phyloP scores from a whole-genome alignment of 2,113 vertebrate species.

The Misgurnus mizolepis region DNA sequence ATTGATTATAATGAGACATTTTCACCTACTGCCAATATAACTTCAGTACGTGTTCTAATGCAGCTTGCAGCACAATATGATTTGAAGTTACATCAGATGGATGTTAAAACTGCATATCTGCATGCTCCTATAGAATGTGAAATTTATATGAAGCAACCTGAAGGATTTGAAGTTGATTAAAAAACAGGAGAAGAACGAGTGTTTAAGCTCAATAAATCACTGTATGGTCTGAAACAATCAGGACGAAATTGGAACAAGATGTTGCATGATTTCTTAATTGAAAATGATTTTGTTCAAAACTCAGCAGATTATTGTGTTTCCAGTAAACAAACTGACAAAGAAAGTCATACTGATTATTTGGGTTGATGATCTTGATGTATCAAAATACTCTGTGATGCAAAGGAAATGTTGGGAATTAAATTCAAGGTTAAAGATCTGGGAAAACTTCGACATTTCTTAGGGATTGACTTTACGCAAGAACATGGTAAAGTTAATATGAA shows the following conservation, averaged over 20 bases:
- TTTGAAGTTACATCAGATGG: background rate
- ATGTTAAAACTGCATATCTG: conserved; percentile 34
- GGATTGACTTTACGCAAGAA: background rate
- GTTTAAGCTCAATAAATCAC: no score
- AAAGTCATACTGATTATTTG: conserved; percentile 51
- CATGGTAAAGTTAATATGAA: conserved; percentile 16
- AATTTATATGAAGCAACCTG: conserved; percentile 14
- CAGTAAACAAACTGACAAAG: conserved; percentile 32
- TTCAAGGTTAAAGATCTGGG: conserved; percentile 54
- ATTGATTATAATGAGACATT: conserved; percentile 26
- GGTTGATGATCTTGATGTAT: conserved; percentile 47
- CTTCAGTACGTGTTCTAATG: conserved; percentile 15
- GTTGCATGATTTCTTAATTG: background rate
- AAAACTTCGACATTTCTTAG: conserved; percentile 45
- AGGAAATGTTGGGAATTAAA: conserved; percentile 35
- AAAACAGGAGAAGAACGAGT: no score
- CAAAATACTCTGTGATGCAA: conserved; percentile 17
- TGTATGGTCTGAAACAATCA: no score
- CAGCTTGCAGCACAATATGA: conserved; percentile 21
- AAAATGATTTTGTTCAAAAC: conserved; percentile 44
- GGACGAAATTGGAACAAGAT: no score
- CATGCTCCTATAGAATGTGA: conserved; percentile 27
- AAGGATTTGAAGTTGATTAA: conserved; percentile 17
- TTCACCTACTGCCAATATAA: conserved; percentile 6
- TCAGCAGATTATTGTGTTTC: conserved; percentile 50